These are phyloP conservation scores for Ictalurus furcatus DNA, from an alignment of 2,113 vertebrate genomes.

Conservation along the genomic window DNA sequence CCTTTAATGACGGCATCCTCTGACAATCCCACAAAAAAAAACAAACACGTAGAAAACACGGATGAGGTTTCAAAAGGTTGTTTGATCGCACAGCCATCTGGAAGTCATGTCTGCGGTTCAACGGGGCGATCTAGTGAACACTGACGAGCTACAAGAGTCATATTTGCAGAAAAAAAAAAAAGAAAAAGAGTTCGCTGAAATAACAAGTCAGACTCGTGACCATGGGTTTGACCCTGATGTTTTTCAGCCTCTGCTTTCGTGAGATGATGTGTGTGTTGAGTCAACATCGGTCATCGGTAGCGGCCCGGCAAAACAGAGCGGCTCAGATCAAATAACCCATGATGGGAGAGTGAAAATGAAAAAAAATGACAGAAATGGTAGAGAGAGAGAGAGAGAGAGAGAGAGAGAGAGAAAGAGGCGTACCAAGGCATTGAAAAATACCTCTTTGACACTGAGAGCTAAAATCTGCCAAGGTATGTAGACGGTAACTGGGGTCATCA, in stretches of 20 bases:
- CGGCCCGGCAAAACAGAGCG: not conserved
- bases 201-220: slow-evolving; percentile 1
- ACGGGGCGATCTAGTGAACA: not conserved
- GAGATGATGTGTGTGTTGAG: slow-evolving; percentile 3
- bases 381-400: slow-evolving; percentile 16
- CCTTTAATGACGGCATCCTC: not conserved
- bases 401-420: not conserved
- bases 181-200: not conserved
- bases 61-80: not conserved
- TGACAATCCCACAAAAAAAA: not conserved
- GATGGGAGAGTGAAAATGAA: not conserved
- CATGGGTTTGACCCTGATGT: not conserved
- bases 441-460: slow-evolving; percentile 66
- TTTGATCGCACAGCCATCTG: not conserved
- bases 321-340: slow-evolving; percentile 24
- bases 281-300: not conserved
- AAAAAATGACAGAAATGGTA: not conserved
- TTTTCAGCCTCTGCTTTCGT: slow-evolving; percentile 6
- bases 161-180: not conserved
- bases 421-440: slow-evolving; percentile 57
- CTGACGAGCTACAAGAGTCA: not conserved
- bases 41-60: not conserved
- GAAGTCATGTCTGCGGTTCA: not conserved
- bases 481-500: slow-evolving; percentile 67
- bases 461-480: slow-evolving; percentile 69